Evolutionary conservation across 2,113 vertebrate species (phyloP).

Genomic region (Fulmarus glacialis): DNA sequence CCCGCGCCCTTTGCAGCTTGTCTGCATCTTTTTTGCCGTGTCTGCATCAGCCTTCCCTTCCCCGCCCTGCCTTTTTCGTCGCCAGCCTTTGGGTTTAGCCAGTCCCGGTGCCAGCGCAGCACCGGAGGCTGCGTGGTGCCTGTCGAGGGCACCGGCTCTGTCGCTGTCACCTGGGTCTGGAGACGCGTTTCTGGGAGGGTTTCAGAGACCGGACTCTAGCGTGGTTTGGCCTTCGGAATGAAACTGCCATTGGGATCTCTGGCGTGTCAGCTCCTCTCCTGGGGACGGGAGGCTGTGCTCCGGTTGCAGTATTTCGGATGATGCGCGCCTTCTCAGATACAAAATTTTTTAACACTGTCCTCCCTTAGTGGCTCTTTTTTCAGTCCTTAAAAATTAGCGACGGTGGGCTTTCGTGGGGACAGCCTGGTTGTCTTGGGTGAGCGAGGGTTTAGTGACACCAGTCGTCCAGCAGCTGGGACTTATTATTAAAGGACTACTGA

Average conservation of each 20-base stretch:
- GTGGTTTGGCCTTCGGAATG: neutral
- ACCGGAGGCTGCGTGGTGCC: neutral
- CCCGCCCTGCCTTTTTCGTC: neutral
- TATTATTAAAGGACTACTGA: neutral
- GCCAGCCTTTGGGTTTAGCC: neutral
- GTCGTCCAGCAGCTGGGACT: neutral
- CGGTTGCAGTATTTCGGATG: rapidly evolving
- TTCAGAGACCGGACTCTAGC: neutral
- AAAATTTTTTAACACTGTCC: rapidly evolving
- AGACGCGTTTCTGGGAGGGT: neutral
- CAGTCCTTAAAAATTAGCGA: neutral
- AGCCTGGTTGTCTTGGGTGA: neutral
- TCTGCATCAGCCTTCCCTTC: neutral
- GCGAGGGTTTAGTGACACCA: neutral
- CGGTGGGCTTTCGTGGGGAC: neutral
- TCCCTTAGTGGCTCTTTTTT: neutral
- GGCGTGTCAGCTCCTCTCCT: neutral
- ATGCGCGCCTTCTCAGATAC: neutral
- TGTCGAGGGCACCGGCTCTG: rapidly evolving
- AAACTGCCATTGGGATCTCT: neutral
- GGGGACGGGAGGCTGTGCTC: rapidly evolving
- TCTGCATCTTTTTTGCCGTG: neutral
- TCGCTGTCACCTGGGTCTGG: neutral
- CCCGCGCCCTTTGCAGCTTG: neutral
- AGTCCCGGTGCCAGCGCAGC: neutral